Evolutionary conservation across 2,113 vertebrate genomes (phyloP).

Genomic region (Aythya baeri): DNA sequence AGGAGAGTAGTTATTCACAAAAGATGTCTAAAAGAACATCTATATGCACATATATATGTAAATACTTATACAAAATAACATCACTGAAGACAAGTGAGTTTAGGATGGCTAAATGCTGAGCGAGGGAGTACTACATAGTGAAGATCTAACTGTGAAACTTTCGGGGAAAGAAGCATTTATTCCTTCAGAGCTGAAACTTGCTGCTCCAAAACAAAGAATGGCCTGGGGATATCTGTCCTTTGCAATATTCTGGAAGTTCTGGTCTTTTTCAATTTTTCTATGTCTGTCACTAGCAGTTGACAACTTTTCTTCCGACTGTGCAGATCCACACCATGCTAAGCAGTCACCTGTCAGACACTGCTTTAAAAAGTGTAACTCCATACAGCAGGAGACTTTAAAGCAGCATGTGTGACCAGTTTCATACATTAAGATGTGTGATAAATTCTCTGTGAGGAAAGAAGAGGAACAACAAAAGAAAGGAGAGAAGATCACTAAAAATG

Average conservation of each 20-base stretch:
- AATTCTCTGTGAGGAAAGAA: neutral
- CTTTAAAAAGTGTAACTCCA: neutral
- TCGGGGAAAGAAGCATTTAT: neutral
- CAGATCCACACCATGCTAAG: slow-evolving; percentile 14
- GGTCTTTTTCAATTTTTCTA: neutral
- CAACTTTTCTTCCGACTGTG: neutral
- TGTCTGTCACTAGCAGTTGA: neutral
- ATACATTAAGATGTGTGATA: neutral
- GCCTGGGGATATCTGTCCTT: neutral
- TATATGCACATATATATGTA: too few species aligned
- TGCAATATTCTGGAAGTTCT: neutral
- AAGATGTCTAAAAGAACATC: neutral
- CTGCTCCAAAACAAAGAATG: neutral
- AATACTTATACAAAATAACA: neutral
- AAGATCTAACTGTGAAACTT: neutral
- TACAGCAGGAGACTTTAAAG: slow-evolving; percentile 8
- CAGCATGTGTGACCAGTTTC: neutral
- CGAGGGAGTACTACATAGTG: neutral
- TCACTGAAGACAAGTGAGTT: neutral
- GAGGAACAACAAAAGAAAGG: neutral
- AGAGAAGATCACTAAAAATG: neutral
- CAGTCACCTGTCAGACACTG: slow-evolving; percentile 10
- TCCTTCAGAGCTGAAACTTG: neutral
- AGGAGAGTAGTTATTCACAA: neutral
- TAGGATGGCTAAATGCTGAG: neutral